These are phyloP conservation scores for Nasonia giraulti DNA, from an alignment of 1,140 invertebrate species.

Conservation along the genomic window DNA sequence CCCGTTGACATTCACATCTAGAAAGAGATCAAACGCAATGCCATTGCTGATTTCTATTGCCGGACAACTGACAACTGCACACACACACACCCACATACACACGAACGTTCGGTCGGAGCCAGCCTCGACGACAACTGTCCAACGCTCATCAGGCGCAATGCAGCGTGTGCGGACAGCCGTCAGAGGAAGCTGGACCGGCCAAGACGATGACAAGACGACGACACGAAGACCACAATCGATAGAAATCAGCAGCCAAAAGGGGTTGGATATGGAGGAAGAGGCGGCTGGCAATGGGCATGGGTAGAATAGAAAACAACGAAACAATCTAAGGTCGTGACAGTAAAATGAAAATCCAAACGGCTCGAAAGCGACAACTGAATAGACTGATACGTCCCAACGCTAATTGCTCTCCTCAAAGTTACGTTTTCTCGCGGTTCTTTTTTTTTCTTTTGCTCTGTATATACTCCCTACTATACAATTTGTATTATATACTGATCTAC, in stretches of 20 bases:
- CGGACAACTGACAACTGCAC: too few species aligned
- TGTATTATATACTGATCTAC: too few species aligned
- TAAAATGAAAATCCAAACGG: conserved; percentile 1
- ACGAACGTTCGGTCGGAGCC: too few species aligned
- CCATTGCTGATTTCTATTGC: conserved; percentile 1
- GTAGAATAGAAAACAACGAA: background rate
- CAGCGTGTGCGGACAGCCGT: too few species aligned
- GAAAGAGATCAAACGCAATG: background rate
- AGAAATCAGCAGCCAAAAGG: background rate
- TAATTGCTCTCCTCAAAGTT: conserved; percentile 13
- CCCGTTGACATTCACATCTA: background rate
- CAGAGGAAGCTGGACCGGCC: too few species aligned
- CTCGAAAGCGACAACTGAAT: background rate
- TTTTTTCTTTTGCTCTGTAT: too few species aligned
- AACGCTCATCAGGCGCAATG: too few species aligned
- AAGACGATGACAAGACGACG: background rate
- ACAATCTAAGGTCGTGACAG: background rate
- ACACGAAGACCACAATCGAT: background rate
- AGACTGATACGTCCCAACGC: conserved; percentile 30
- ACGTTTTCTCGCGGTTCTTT: conserved; percentile 13
- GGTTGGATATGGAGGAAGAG: too few species aligned
- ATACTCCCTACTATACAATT: too few species aligned
- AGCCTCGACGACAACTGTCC: too few species aligned
- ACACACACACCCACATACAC: too few species aligned
- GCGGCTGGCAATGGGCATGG: too few species aligned